Percentiles rank a stretch among this genome's conserved stretches.
phyloP scores from a whole-genome alignment of 2,888 invertebrate genomes.

The Yponomeuta plumbellus region DNA sequence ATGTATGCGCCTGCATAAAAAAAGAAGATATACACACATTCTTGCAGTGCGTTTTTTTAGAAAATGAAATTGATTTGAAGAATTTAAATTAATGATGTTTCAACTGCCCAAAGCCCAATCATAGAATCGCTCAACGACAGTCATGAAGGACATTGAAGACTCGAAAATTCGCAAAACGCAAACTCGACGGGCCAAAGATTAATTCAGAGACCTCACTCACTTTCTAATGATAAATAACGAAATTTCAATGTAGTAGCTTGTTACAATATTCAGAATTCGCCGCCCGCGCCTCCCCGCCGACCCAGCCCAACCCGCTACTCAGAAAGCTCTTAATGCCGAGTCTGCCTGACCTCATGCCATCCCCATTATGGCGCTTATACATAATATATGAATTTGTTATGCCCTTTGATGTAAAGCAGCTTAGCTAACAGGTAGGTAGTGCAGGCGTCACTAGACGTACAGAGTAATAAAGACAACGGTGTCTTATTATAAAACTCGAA shows the following conservation, averaged over 20 bases:
- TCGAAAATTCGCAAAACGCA: no score
- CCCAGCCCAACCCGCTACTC: conserved; percentile 22
- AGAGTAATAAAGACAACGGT: not conserved
- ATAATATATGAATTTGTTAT: conserved; percentile 76
- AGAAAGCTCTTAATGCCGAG: conserved; percentile 74
- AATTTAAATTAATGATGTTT: no score
- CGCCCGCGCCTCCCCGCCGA: conserved; percentile 34
- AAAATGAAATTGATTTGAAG: no score
- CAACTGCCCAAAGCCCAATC: no score
- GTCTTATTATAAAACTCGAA: not conserved
- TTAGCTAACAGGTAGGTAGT: conserved; percentile 61
- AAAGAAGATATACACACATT: no score
- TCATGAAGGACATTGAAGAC: no score
- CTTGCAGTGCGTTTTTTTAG: no score
- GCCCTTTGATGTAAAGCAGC: conserved; percentile 76
- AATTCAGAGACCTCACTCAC: no score
- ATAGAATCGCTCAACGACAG: no score
- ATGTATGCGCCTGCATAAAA: no score
- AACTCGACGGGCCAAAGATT: no score
- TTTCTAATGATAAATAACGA: no score
- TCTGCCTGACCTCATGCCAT: conserved; percentile 72
- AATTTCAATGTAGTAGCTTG: conserved; percentile 28
- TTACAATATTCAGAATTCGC: conserved; percentile 73
- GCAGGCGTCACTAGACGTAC: conserved; percentile 40
- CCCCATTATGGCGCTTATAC: conserved; percentile 76